Evolutionary conservation across 2,113 vertebrate genomes (phyloP).

Genomic region (Oreochromis spilurus): DNA sequence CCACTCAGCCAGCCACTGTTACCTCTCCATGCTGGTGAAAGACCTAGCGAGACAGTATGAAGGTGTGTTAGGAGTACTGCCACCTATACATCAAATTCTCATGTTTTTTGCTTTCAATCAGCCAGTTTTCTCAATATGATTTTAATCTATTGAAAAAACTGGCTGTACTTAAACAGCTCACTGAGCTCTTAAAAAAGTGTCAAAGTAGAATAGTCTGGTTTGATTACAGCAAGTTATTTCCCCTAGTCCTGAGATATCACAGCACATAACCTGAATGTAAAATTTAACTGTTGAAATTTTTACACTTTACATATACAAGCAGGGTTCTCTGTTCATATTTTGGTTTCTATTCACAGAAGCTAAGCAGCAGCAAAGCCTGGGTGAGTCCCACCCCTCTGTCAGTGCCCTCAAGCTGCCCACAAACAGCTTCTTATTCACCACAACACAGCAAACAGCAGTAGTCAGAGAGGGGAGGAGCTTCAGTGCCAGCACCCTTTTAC

Average conservation of each 20-base stretch:
- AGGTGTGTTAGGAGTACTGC: constrained; percentile 21
- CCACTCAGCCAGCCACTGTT: constrained; percentile 67
- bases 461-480: constrained; percentile 52
- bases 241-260: background rate
- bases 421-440: background rate
- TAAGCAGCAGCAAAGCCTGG: constrained; percentile 36
- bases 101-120: background rate
- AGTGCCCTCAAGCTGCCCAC: constrained; percentile 1
- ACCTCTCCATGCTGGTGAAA: constrained; percentile 64
- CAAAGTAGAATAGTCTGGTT: background rate
- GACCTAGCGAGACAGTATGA: constrained; percentile 70
- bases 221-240: background rate
- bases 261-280: background rate
- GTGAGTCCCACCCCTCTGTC: background rate
- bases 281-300: background rate
- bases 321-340: background rate
- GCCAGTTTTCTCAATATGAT: background rate
- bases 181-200: background rate
- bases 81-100: background rate
- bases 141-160: background rate
- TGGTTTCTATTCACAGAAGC: constrained; percentile 52
- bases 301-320: background rate
- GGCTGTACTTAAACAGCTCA: background rate
- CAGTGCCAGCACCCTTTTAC: constrained; percentile 42
- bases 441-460: background rate